Base-by-base conservation (phyloP, 1,140 invertebrate genomes). In the Pachypeltis micranthus region DNA sequence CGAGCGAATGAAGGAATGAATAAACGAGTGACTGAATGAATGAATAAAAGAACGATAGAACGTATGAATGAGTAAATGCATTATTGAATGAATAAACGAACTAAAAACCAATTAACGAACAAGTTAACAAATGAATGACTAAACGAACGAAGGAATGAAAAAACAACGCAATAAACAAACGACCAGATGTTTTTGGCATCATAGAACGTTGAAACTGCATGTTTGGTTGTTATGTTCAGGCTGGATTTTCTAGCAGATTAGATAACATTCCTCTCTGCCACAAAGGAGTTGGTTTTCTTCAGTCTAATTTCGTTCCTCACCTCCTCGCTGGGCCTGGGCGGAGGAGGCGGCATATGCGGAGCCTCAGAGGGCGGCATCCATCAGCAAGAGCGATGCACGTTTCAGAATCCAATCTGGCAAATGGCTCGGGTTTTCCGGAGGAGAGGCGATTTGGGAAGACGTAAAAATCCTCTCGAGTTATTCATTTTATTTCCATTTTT, bases 401-500 rank as follows among this genome's bases (percentile, higher is more conserved):
- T 51, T 51, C 47, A 51, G 7, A 51, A 51, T 51, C 47, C 47
- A 51, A 51, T 51, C 47, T 51, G 47, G 47, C 47, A 51, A 51
- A 51, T 51, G 47, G 47, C 12, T 51, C 23, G 12, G 47, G 4
- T 21, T 21, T 21, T 51, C 47, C 34, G n/a, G 34, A 39, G 34
- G 7, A 10, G 34, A n/a, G n/a, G 34, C 47, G 47, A 4, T 7
- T 51, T 21, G 12, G 47, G 4, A 51, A 51, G 47, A 14, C 31
- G 31, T 7, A 16, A 16, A 39, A 39, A 39, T 16, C 31, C 16
- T 39, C 31, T 39, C 31, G 7, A 39, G 31, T 39, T 10, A 16
- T 39, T 39, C 31, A 10, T 39, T 39, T 39, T 39, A 7, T 39
- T 7, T 51, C n/a, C n/a, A n/a, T n/a, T n/a, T n/a, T n/a, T n/a